phyloP scores from a whole-genome alignment of 2,113 vertebrate species.

The Alces alces region DNA sequence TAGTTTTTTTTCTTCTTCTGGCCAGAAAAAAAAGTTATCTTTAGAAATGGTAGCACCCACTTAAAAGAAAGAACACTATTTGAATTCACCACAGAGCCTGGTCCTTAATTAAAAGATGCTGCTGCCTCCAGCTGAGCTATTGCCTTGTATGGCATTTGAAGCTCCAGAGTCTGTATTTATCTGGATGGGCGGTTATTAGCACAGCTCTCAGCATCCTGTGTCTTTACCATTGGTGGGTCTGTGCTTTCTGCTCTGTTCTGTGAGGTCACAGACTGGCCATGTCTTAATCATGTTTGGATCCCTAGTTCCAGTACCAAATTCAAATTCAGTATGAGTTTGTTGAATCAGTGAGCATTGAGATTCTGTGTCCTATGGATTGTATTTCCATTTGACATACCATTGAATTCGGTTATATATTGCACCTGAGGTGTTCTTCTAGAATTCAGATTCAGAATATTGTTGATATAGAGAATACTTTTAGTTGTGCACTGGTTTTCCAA shows the following conservation, averaged over 20 bases:
- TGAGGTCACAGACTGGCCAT: background rate
- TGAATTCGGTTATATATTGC: background rate
- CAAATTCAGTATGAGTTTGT: background rate
- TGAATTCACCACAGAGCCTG: background rate
- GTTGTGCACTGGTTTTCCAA: background rate
- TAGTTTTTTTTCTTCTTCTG: background rate
- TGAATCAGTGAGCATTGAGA: background rate
- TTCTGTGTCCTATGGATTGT: background rate
- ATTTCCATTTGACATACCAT: background rate
- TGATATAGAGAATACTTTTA: background rate
- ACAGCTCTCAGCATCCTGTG: background rate
- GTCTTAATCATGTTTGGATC: background rate
- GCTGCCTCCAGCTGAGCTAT: background rate
- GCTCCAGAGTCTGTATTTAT: background rate
- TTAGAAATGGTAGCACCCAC: background rate
- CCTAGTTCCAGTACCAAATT: no score
- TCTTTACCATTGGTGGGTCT: background rate
- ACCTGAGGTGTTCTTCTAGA: background rate
- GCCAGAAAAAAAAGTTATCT: background rate
- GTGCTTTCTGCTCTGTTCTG: no score
- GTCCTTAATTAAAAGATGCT: background rate
- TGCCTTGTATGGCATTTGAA: background rate
- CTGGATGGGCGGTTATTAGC: background rate
- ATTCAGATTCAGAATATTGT: background rate
- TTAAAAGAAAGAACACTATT: background rate